Evolutionary conservation across 2,888 invertebrate genomes (phyloP), one percentile per base, ranked within the genome.

Genomic region (Nesidiocoris tenuis): DNA sequence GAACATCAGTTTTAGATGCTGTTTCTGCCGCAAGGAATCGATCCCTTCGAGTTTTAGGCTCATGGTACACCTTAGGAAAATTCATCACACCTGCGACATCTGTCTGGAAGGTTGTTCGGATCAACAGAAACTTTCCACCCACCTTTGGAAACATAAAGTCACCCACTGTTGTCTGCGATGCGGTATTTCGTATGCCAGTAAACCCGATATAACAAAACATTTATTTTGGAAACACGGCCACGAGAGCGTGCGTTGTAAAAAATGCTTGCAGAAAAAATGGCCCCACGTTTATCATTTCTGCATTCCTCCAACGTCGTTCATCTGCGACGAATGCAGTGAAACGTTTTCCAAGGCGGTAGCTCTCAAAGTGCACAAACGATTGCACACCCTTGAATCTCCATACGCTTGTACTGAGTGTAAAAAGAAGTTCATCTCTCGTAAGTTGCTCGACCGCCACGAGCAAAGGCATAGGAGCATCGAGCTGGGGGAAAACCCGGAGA

Each of bases 181-280:
- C 83, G 93, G 93, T 39, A 92, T 95, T 79, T 90, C 94, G 0
- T 95, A 95, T 82, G 88, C 93, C 80, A 94, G 94, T 83, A 94
- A 94, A 83, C 90, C 90, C 74, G 94, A 94, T 82, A 95, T 94
- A 77, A 93, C 92, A 17, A 93, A 93, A 82, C 95, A 95, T 85
- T 85, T 95, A 75, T 94, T 94, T 83, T 95, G 95, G 94, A 95
- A 95, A 83, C 95, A 95, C 83, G 94, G 94, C 21, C 94, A 94
- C 1, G 93, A 95, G 82, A 94, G 94, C 84, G 90, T 92, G 1
- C 84, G 90, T 54, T 95, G 95, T 82, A 93, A 93, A 83, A 90
- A 88, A 81, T 95, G 95, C 83, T 84, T 94, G 70, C 93, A 94
- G 82, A 95, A 94, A 82, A 94, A 94, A 81, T 95, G 95, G 95